Base-by-base conservation (phyloP, 30 jellyfish, hydroid and myxozoan species). In the Pseudorhiza aurosa region DNA sequence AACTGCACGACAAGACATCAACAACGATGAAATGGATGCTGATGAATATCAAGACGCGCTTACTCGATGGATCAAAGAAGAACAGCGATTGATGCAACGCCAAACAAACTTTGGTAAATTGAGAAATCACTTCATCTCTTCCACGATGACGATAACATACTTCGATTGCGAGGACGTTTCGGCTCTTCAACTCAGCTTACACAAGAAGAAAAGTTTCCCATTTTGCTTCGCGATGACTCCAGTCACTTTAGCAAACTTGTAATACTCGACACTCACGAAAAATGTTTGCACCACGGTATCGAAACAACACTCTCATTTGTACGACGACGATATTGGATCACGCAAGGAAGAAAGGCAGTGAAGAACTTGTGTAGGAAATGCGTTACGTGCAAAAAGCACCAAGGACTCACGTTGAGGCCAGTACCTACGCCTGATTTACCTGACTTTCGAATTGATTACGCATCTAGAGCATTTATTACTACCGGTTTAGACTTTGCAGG, bases 401-500 rank as follows among this genome's bases (percentile, higher is more conserved):
- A 70, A 70, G 85, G 72, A 18, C 8, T 70, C 7, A 71, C 71
- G 14, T 70, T 7, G 27, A 47, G 28, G 25, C 4, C 85, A 18
- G 46, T 8, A 31, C 47, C 24, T 49, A 4, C 60, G 5, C 49
- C 46, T 8, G 56, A 70, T 14, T 28, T 70, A 45, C 85, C 85
- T 12, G 32, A 49, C 14, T 22, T 70, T 31, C 19, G 85, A 39
- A 72, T 70, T 6, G 71, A 70, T 72, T 71, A 70, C 18, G 71
- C 56, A 15, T 55, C 85, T 21, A 2, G 30, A 15, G 72, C 85
- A 19, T 70, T 44, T 19, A 28, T 27, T 39, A 26, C 45, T 31
- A 28, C 45, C 18, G 85, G 85, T 47, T 25, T 70, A 14, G 85
- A 70, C 33, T 70, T 70, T 28, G 85, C 85, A 26, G 85, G 85